These are phyloP conservation scores for Drosophila nigrodunni DNA, from an alignment of 1,140 invertebrate genomes.

Conservation along the genomic window DNA sequence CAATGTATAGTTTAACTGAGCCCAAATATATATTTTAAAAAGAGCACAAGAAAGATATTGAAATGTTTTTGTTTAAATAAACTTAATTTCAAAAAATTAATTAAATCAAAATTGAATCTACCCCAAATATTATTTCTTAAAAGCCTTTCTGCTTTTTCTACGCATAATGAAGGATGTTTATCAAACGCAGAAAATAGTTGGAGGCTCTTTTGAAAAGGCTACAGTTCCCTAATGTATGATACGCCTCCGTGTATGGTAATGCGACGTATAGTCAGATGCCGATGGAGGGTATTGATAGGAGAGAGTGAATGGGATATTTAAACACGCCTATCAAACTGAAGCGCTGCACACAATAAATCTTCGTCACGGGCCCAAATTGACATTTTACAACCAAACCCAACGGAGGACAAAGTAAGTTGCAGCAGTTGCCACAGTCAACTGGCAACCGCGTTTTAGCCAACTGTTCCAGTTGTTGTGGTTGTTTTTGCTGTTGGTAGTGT, in stretches of 20 bases:
- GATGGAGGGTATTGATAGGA: constrained; percentile 5
- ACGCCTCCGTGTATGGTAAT: constrained; percentile 5
- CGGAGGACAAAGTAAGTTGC: constrained; percentile 66
- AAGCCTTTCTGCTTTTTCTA: not conserved
- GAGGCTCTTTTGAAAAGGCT: not conserved
- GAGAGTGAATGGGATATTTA: constrained; percentile 53
- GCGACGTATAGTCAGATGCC: constrained; percentile 15
- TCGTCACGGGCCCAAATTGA: constrained; percentile 82
- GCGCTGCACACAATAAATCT: constrained; percentile 76
- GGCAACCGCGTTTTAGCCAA: constrained; percentile 40
- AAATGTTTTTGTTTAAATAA: no score
- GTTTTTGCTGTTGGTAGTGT: constrained; percentile 2
- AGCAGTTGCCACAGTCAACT: constrained; percentile 42
- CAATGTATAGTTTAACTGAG: no score
- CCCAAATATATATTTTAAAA: no score
- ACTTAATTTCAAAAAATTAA: no score
- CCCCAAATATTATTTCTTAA: no score
- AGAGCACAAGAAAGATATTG: no score
- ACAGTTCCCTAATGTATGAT: not conserved
- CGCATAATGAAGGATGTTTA: not conserved
- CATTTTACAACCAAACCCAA: constrained; percentile 76
- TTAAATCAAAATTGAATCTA: no score
- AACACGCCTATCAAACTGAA: constrained; percentile 63
- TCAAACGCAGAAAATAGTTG: not conserved
- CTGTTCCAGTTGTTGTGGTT: constrained; percentile 10